Percentiles rank a stretch among this genome's conserved stretches.
phyloP scores from a whole-genome alignment of 2,113 vertebrate species.

The Poeciliopsis turrubarensis region DNA sequence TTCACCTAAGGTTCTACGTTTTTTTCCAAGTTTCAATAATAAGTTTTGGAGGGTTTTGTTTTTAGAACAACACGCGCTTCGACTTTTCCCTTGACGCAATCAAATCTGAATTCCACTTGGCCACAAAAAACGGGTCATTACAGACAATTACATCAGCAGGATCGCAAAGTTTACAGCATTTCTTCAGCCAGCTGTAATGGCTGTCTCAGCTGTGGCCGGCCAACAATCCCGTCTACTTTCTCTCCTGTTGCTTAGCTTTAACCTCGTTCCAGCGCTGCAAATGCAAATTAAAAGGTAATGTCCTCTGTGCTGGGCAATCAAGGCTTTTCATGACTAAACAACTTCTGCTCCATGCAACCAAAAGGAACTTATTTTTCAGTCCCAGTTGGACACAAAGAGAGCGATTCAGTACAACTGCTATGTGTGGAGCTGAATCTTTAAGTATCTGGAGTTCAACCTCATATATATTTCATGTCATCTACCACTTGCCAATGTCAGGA shows the following conservation, averaged over 20 bases:
- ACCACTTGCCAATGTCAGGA: background rate
- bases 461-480: slow-evolving; percentile 10
- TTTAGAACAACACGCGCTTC: background rate
- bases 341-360: background rate
- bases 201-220: slow-evolving; percentile 12
- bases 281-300: background rate
- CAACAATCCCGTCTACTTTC: background rate
- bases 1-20: background rate
- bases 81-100: background rate
- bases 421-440: background rate
- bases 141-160: slow-evolving; percentile 17
- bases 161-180: slow-evolving; percentile 13
- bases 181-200: slow-evolving; percentile 15
- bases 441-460: background rate
- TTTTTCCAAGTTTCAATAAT: background rate
- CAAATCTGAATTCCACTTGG: slow-evolving; percentile 3
- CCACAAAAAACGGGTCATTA: slow-evolving; percentile 17
- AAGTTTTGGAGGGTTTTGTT: background rate
- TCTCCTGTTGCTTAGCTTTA: background rate
- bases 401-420: background rate
- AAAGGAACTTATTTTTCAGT: background rate
- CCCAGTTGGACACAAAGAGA: background rate
- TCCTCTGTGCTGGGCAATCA: background rate
- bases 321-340: background rate
- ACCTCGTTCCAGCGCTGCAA: background rate